phyloP scores from a whole-genome alignment of 23 tunicate species.

The Phallusia fumigata region DNA sequence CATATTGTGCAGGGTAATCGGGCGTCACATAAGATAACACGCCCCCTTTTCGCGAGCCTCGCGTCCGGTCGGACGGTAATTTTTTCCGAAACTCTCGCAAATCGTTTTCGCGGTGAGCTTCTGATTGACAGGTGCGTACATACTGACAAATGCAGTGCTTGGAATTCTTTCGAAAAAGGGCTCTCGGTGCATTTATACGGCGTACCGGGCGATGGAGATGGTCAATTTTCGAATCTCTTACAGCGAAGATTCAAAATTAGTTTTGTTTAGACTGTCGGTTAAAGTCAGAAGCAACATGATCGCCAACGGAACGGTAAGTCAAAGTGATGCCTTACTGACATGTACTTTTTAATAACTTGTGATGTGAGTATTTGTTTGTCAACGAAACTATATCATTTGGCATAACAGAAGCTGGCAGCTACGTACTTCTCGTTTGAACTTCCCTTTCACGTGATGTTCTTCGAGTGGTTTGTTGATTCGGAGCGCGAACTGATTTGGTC shows the following conservation, averaged over 20 bases:
- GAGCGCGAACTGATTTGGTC: constrained; percentile 46
- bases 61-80: background rate
- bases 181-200: background rate
- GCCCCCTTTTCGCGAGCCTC: constrained; percentile 4
- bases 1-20: background rate
- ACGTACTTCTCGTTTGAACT: constrained; percentile 21
- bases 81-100: background rate
- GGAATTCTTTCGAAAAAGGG: background rate
- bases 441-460: constrained; percentile 52
- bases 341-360: background rate
- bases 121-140: background rate
- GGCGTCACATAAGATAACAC: background rate
- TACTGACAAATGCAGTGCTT: background rate
- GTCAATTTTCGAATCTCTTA: constrained; percentile 1
- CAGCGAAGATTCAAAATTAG: background rate
- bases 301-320: constrained; percentile 1
- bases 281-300: background rate
- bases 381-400: background rate
- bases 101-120: background rate
- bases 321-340: background rate
- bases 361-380: too few species aligned
- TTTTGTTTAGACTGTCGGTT: background rate
- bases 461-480: constrained; percentile 42
- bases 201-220: background rate
- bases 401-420: background rate